Conservation (phyloP, 1,140 invertebrate species). For the Drosophila tristis region DNA sequence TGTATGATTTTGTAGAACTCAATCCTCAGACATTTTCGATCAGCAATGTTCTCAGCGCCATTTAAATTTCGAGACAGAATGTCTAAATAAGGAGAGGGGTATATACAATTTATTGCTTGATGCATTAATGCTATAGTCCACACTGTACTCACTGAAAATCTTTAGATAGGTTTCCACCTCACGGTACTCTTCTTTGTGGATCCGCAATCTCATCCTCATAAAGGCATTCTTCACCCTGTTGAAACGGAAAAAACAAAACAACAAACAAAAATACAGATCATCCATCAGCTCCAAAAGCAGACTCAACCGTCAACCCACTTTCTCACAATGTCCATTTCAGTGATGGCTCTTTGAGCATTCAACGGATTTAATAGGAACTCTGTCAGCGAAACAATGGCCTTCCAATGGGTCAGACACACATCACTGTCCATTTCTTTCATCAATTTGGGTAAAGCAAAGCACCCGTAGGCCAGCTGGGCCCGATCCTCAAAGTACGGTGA, state of each 20-base stretch:
- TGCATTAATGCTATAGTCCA: accelerated
- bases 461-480: constrained; percentile 70
- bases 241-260: neutral
- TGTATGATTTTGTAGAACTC: constrained; percentile 69
- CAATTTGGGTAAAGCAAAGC: constrained; percentile 67
- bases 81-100: constrained; percentile 20
- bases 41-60: constrained; percentile 62
- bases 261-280: no score
- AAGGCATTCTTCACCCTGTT: constrained; percentile 68
- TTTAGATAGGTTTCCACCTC: constrained; percentile 57
- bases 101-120: neutral
- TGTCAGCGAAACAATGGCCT: constrained; percentile 53
- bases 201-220: constrained; percentile 53
- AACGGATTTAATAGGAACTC: constrained; percentile 71
- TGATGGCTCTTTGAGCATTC: constrained; percentile 61
- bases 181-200: constrained; percentile 35
- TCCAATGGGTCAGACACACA: constrained; percentile 54
- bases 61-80: constrained; percentile 60
- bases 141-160: constrained; percentile 56
- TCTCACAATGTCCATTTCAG: constrained; percentile 62
- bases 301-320: constrained; percentile 52
- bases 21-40: constrained; percentile 44
- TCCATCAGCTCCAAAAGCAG: no score
- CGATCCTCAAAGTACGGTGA: constrained; percentile 68
- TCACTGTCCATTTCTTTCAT: constrained; percentile 69